These are phyloP conservation scores for Cyanocitta stelleri DNA, from an alignment of 2,113 vertebrate species.

Conservation along the genomic window DNA sequence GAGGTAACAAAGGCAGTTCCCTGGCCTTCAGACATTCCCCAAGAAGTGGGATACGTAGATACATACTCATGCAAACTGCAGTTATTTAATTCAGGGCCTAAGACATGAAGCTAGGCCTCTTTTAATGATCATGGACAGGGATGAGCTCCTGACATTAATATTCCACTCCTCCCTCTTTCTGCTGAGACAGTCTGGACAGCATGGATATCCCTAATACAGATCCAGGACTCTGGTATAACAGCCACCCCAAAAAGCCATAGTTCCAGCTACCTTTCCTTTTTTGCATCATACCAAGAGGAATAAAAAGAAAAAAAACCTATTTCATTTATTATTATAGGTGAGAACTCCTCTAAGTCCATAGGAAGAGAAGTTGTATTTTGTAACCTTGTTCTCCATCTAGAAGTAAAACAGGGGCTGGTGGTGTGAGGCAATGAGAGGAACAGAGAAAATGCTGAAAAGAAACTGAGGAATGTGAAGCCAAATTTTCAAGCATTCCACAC, in stretches of 20 bases:
- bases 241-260: rapidly evolving
- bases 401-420: background rate
- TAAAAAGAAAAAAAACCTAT: background rate
- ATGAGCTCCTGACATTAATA: background rate
- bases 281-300: background rate
- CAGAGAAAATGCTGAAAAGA: background rate
- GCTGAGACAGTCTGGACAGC: background rate
- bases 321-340: background rate
- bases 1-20: background rate
- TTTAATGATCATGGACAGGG: background rate
- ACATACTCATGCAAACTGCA: background rate
- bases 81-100: background rate
- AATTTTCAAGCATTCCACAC: background rate
- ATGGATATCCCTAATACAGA: background rate
- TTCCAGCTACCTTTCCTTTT: background rate
- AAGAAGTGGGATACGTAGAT: background rate
- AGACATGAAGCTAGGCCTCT: background rate
- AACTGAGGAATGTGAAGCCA: background rate
- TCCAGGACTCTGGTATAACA: background rate
- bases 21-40: background rate
- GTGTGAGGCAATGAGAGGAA: background rate
- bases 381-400: background rate
- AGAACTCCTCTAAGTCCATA: rapidly evolving
- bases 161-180: background rate
- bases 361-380: background rate